Evolutionary conservation across 2,113 vertebrate species (phyloP), one percentile per base, ranked within the genome.

Genomic region (Astatotilapia flaviijosephi): DNA sequence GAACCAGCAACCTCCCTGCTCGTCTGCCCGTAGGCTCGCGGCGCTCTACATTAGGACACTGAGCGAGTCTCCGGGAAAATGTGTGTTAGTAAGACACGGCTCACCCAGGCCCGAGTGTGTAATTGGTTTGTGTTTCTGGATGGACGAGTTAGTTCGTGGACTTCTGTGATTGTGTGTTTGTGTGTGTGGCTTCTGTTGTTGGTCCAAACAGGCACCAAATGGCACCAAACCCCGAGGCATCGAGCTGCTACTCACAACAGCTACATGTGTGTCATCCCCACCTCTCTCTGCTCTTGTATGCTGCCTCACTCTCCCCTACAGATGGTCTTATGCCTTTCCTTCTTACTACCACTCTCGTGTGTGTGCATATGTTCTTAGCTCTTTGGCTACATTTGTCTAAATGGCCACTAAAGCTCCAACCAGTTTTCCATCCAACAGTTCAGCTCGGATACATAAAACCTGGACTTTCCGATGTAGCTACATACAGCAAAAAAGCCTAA

Each of bases 11-110:
- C 90, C 85, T 10, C 23, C 9, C 80, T 7, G 80, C 85, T 77
- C 68, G 28, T 68, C 89, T 81, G 90, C 90, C 89, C 17, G 87
- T 55, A 88, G 93, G 91, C 91, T 88, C 49, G 10, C 55, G 26
- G 79, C 73, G 93, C 90, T 95, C 93, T 83, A 94, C 89, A 92
- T 93, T 90, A 83, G 55, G 58, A 82, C 83, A 68, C 86, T 49
- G 23, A 8, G 8, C 68, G 80, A 83, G 62, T 86, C 75, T 79
- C 68, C 31, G 82, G 80, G 83, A 89, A 89, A 91, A 93, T 90
- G 86, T 93, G 91, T 90, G 91, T 93, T 85, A 91, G 89, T 90
- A 85, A 93, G 89, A 40, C 89, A 81, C 26, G 33, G 82, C 42
- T 80, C 9, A 68, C 9, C 17, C 58, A 45, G 56, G 42, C 70